These are phyloP conservation scores for Macaria notata DNA, from an alignment of 2,888 invertebrate genomes.

Conservation along the genomic window DNA sequence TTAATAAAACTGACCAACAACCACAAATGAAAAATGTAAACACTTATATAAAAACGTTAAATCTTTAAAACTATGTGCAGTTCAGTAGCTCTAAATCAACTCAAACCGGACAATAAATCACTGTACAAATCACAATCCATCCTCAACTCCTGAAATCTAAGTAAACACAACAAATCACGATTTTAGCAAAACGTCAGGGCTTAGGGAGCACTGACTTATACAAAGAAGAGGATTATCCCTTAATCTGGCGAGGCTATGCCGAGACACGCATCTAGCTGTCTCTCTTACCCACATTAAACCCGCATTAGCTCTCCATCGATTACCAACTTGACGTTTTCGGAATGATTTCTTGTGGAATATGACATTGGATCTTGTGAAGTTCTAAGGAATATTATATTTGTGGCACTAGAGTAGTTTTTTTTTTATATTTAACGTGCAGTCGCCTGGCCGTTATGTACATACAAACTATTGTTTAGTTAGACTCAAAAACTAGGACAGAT, in stretches of 20 bases:
- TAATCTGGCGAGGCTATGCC: slow-evolving; percentile 66
- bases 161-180: slow-evolving; percentile 53
- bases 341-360: slow-evolving; percentile 22
- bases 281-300: slow-evolving; percentile 64
- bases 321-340: slow-evolving; percentile 49
- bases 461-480: too few relatives aligned
- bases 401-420: too few relatives aligned
- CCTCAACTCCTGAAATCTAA: slow-evolving; percentile 23
- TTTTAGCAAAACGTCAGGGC: slow-evolving; percentile 54
- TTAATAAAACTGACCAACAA: too few relatives aligned
- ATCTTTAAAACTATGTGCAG: too few relatives aligned
- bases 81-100: not conserved
- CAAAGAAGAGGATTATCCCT: slow-evolving; percentile 68
- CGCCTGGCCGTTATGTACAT: too few relatives aligned
- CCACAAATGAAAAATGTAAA: too few relatives aligned
- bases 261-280: slow-evolving; percentile 56
- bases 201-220: slow-evolving; percentile 59
- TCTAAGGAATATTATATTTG: too few relatives aligned
- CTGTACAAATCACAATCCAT: not conserved
- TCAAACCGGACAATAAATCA: not conserved
- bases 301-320: slow-evolving; percentile 72
- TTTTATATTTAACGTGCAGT: too few relatives aligned
- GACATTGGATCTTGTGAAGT: slow-evolving; percentile 7
- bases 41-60: too few relatives aligned
- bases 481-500: too few relatives aligned